Percentiles rank a stretch among this genome's conserved stretches.
Evolutionary conservation across 2,113 vertebrate species (phyloP).

Genomic region (Setophaga petechia): DNA sequence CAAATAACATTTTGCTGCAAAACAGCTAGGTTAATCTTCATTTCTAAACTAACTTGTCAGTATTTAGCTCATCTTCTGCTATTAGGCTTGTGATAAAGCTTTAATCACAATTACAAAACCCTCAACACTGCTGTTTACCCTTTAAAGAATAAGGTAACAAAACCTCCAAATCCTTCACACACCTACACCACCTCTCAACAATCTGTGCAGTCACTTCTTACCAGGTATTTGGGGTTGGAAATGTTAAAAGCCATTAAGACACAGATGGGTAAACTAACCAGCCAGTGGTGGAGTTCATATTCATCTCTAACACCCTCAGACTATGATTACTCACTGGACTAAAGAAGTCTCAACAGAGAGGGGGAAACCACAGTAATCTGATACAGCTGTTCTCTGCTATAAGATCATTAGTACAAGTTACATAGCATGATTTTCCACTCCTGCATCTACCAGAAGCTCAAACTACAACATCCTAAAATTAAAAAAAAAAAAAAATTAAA

Average conservation of each 20-base stretch:
- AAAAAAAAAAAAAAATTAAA: neutral
- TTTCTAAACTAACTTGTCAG: neutral
- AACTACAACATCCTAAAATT: neutral
- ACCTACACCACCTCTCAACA: accelerated
- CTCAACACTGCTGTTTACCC: neutral
- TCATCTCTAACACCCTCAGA: neutral
- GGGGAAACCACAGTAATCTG: neutral
- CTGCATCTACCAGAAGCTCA: neutral
- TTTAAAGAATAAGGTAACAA: neutral
- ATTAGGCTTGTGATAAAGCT: neutral
- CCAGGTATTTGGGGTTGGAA: neutral
- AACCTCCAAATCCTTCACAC: neutral
- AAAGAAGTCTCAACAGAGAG: neutral
- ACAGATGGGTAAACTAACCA: neutral
- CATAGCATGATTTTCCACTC: neutral
- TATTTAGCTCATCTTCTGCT: neutral
- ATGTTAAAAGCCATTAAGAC: neutral
- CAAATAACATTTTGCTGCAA: neutral
- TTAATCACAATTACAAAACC: neutral
- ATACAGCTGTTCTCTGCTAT: neutral
- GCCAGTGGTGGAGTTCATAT: neutral
- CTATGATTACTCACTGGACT: neutral
- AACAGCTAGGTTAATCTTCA: neutral
- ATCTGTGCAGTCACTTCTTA: neutral
- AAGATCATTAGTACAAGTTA: neutral